A percentile compares a stretch with the other conserved stretches of the same genome.
Evolutionary conservation across 64 coral and sea anemone species (phyloP).

Genomic region (Porites lutea): DNA sequence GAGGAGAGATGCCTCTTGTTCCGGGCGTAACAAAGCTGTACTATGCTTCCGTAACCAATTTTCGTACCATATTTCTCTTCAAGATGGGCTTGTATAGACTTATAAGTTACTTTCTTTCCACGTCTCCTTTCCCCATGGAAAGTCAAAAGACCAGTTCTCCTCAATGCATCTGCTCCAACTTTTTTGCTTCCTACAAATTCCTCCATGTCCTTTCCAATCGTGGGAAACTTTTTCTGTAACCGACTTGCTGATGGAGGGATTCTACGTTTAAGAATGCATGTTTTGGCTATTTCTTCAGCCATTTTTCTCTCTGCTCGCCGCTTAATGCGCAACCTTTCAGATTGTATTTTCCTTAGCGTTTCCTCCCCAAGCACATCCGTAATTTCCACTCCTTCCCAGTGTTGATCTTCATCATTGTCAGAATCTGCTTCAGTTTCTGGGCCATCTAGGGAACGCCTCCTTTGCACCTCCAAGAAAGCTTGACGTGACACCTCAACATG

Average conservation of each 20-base stretch:
- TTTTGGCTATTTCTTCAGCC: constrained; percentile 4
- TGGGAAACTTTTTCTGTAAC: constrained; percentile 31
- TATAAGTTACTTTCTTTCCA: not conserved
- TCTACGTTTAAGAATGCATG: constrained; percentile 24
- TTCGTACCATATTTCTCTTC: constrained; percentile 29
- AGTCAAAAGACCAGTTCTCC: constrained; percentile 36
- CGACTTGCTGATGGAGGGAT: constrained; percentile 9
- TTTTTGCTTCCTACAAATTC: constrained; percentile 11
- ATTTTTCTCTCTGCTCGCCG: constrained; percentile 42
- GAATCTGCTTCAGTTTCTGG: constrained; percentile 39
- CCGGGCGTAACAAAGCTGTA: constrained; percentile 37
- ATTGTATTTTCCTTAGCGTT: not conserved
- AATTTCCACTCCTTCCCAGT: not conserved
- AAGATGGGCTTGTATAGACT: constrained; percentile 1
- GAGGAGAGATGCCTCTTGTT: constrained; percentile 6
- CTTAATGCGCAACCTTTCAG: constrained; percentile 19
- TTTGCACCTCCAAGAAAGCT: constrained; percentile 43
- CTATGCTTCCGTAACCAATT: constrained; percentile 36
- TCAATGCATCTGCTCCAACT: constrained; percentile 32
- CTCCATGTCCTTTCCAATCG: constrained; percentile 58
- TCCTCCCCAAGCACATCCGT: not conserved
- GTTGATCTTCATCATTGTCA: constrained; percentile 41
- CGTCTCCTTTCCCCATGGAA: not conserved
- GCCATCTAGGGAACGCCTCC: not conserved
- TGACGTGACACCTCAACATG: constrained; percentile 47